Percentiles rank a stretch among this genome's conserved stretches.
Evolutionary conservation across 2,113 vertebrate species (phyloP).

Genomic region (Heteronetta atricapilla): DNA sequence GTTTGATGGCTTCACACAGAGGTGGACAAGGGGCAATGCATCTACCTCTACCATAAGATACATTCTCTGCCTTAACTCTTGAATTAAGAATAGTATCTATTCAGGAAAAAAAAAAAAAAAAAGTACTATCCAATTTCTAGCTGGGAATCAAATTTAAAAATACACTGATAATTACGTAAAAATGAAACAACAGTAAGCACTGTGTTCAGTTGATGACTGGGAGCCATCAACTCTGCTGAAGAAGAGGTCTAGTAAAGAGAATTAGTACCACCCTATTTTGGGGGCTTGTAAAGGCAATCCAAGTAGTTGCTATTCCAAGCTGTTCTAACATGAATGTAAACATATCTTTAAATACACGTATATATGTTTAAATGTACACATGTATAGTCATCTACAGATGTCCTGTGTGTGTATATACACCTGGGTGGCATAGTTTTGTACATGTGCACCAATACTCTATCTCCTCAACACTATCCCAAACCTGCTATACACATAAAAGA

Average conservation of each 20-base stretch:
- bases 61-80: neutral
- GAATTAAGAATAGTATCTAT: neutral
- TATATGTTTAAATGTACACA: neutral
- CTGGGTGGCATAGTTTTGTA: fast-evolving
- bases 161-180: neutral
- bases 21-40: neutral
- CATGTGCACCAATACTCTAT: neutral
- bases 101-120: neutral
- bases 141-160: neutral
- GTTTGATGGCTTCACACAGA: neutral
- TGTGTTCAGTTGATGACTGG: neutral
- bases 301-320: neutral
- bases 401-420: neutral
- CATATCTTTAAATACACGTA: neutral
- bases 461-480: neutral
- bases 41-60: neutral
- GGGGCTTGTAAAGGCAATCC: neutral
- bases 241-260: neutral
- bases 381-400: neutral
- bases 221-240: neutral
- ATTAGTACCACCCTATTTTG: neutral
- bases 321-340: neutral
- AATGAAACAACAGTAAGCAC: neutral
- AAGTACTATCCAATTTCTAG: neutral
- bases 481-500: neutral